These are phyloP conservation scores for Osmoderma eremita DNA, from an alignment of 2,888 invertebrate species.

Conservation along the genomic window DNA sequence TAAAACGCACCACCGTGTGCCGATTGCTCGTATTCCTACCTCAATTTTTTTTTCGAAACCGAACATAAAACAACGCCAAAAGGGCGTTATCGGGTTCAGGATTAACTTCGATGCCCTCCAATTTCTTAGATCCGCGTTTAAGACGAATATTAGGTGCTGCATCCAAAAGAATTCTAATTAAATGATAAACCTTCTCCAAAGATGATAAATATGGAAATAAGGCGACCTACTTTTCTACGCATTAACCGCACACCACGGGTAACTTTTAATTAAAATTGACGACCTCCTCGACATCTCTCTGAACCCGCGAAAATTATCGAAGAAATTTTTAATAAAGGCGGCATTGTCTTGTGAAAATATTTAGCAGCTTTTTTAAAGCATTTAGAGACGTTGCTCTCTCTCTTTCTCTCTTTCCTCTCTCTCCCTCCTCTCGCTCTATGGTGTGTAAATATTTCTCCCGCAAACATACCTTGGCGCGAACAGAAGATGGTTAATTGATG, in stretches of 20 bases:
- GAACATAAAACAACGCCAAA: not conserved
- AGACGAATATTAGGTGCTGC: not conserved
- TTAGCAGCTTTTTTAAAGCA: too few species aligned
- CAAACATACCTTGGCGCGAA: too few species aligned
- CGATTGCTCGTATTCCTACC: too few species aligned
- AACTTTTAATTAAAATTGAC: conserved; percentile 25
- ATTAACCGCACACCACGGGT: conserved; percentile 23
- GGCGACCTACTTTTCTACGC: conserved; percentile 10
- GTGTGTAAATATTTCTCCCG: too few species aligned
- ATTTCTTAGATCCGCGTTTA: not conserved
- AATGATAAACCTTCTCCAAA: conserved; percentile 33
- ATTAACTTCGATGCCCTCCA: conserved; percentile 6
- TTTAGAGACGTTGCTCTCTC: too few species aligned
- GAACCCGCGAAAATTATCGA: not conserved
- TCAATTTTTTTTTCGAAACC: too few species aligned
- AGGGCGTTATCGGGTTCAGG: conserved; percentile 1
- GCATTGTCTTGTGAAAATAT: too few species aligned
- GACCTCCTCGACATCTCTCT: conserved; percentile 4
- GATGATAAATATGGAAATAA: conserved; percentile 35
- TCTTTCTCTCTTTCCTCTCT: too few species aligned
- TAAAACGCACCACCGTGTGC: too few species aligned
- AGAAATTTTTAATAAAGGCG: not conserved
- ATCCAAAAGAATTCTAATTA: conserved; percentile 35
- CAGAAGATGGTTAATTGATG: too few species aligned
- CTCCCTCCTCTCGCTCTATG: too few species aligned